Base-by-base conservation (phyloP, 2,113 vertebrate species). In the Apteryx mantelli region DNA sequence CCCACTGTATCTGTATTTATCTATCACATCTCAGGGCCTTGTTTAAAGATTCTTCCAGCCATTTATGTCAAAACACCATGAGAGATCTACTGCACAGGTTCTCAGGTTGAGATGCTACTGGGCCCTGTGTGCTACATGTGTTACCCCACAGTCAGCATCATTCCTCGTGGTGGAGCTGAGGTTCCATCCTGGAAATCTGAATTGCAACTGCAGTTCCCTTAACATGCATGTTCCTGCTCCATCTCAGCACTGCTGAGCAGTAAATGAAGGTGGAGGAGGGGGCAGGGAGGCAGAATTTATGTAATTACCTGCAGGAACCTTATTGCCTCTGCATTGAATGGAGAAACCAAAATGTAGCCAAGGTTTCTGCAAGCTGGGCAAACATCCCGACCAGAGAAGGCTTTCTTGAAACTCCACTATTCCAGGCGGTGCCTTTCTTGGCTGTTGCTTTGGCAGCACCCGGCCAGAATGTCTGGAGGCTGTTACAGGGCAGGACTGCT, bases 391-490 rank as follows among this genome's bases (percentile, higher is more conserved):
- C 34, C 60, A 50, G 93, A 79, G 65, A 66, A 68, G 76, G 94
- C 88, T 97, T 93, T 94, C 95, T 93, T 93, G 96, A 93, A 97
- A 91, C 93, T 86, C 95, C 66, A 78, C 92, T 18, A 94, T 89
- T 95, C 73, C 95, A 88, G 96, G 95, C 88, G 93, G 95, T 70
- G 95, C 96, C 96, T 95, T 95, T 89, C 96, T 95, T 95, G 97
- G 97, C 96, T 95, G 88, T 85, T 40, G 88, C 94, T 92, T n/a
- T 70, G 77, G 84, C 86, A 93, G 94, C 86, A 75, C 92, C 30
- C 14, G 66, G 92, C 96, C 96, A 97, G 91, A 96, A 97, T 97
- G 91, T 96, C 97, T 95, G 95, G 84, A 86, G 94, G 96, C 97
- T 93, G 91, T 97, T 97, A 68, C 90, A 95, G 96, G 95, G 95